A percentile compares a stretch with the other conserved stretches of the same genome.
Conservation (phyloP, 2,888 invertebrate genomes). For the Nephrotoma appendiculata region DNA sequence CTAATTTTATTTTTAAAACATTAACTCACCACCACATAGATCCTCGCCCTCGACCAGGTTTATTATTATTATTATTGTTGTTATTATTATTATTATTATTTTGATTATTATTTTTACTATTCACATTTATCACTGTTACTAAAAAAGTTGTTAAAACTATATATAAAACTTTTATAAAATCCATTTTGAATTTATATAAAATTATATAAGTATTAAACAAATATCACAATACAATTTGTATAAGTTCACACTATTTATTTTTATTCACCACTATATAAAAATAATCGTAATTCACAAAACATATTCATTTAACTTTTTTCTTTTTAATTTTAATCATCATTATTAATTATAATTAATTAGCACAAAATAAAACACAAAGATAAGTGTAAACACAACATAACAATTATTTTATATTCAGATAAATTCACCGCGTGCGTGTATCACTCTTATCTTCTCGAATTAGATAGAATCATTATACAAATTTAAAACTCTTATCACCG, state of each 20-base stretch:
- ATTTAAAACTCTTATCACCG: not conserved
- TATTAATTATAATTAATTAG: not conserved
- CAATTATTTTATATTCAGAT: not conserved
- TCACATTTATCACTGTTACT: not conserved
- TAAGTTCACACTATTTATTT: not conserved
- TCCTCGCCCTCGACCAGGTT: slow-evolving; percentile 65
- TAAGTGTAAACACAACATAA: not conserved
- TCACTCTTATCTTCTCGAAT: not conserved
- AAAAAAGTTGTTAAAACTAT: slow-evolving; percentile 17
- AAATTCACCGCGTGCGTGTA: not conserved
- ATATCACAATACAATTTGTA: not conserved
- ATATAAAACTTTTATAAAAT: slow-evolving; percentile 25
- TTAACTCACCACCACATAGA: slow-evolving; percentile 82
- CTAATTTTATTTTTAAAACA: not conserved
- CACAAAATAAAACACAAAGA: not conserved
- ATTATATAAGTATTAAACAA: not conserved
- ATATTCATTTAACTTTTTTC: not conserved
- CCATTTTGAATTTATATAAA: slow-evolving; percentile 19
- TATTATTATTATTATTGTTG: slow-evolving; percentile 26
- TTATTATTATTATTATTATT: slow-evolving; percentile 26
- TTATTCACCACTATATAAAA: not conserved
- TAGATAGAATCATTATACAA: not conserved
- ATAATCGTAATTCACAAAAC: not conserved
- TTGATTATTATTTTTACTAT: slow-evolving; percentile 18
- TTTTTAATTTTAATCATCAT: slow-evolving; percentile 1